Conservation (phyloP, 2,113 vertebrate species). For the Haemorhous mexicanus region DNA sequence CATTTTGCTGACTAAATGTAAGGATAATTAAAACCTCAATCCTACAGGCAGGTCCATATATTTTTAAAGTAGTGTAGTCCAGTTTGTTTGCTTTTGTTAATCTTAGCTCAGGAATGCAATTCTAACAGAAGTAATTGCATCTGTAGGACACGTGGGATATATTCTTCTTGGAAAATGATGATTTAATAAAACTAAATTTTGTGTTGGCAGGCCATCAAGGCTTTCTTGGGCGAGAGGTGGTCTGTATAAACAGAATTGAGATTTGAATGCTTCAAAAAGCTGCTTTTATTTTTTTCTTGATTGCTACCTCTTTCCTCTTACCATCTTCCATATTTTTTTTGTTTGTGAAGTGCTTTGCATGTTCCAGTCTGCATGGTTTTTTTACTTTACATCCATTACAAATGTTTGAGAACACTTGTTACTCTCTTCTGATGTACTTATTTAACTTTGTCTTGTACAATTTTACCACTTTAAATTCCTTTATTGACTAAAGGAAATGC, state of each 20-base stretch:
- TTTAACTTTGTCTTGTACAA: neutral
- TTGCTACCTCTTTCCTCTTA: neutral
- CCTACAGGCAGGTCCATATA: neutral
- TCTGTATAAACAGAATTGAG: neutral
- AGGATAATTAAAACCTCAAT: neutral
- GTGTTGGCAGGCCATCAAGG: neutral
- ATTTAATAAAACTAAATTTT: neutral
- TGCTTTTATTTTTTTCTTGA: slow-evolving; percentile 29
- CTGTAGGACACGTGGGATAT: neutral
- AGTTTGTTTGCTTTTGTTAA: neutral
- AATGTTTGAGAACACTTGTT: neutral
- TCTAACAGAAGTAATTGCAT: neutral
- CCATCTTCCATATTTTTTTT: neutral
- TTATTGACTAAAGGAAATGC: neutral
- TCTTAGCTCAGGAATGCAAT: neutral
- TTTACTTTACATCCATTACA: neutral
- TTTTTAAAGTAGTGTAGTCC: neutral
- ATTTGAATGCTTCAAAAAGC: slow-evolving; percentile 47
- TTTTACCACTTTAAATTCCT: neutral
- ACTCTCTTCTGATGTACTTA: neutral
- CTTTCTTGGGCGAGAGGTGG: neutral
- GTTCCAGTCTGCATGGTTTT: neutral
- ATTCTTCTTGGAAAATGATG: neutral
- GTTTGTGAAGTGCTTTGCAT: slow-evolving; percentile 23
- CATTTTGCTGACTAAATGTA: neutral